Evolutionary conservation across 2,797 vertebrate genomes (phyloP).

Genomic region (Dendrocincla tyrannina): DNA sequence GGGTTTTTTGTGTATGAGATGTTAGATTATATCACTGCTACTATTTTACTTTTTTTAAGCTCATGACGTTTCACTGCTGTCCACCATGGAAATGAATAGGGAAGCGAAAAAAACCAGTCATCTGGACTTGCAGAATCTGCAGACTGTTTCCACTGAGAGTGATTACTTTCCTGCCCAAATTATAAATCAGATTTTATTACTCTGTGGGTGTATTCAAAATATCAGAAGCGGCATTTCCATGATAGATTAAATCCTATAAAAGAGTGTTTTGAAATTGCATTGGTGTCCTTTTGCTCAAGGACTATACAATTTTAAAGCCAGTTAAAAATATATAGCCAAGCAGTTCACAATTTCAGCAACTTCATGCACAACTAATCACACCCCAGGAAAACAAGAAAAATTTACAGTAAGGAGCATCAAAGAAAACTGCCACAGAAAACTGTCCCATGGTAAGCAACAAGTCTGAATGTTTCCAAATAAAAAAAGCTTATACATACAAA

Average conservation of each 20-base stretch:
- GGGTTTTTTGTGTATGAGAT: not conserved
- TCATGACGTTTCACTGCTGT: not conserved
- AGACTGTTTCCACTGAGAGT: not conserved
- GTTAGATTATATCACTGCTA: not conserved
- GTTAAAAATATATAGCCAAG: slow-evolving; percentile 30
- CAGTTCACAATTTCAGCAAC: slow-evolving; percentile 6
- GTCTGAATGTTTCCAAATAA: slow-evolving; percentile 55
- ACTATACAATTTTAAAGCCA: slow-evolving; percentile 7
- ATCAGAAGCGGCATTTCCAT: not conserved
- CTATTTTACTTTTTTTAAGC: not conserved
- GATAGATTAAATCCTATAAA: not conserved
- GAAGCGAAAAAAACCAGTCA: not conserved
- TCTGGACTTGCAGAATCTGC: not conserved
- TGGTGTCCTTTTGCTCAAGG: slow-evolving; percentile 59
- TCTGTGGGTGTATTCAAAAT: not conserved
- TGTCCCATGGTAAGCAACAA: slow-evolving; percentile 66
- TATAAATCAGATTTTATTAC: not conserved
- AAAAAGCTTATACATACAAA: slow-evolving; percentile 49
- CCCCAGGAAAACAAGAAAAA: slow-evolving; percentile 45
- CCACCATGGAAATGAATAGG: not conserved
- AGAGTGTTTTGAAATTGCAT: slow-evolving; percentile 50
- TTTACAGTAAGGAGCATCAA: slow-evolving; percentile 38
- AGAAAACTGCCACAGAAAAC: slow-evolving; percentile 42
- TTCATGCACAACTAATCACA: not conserved
- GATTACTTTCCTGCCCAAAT: not conserved